These are phyloP conservation scores for Torymus texanus DNA, from an alignment of 2,888 invertebrate species.

Conservation along the genomic window DNA sequence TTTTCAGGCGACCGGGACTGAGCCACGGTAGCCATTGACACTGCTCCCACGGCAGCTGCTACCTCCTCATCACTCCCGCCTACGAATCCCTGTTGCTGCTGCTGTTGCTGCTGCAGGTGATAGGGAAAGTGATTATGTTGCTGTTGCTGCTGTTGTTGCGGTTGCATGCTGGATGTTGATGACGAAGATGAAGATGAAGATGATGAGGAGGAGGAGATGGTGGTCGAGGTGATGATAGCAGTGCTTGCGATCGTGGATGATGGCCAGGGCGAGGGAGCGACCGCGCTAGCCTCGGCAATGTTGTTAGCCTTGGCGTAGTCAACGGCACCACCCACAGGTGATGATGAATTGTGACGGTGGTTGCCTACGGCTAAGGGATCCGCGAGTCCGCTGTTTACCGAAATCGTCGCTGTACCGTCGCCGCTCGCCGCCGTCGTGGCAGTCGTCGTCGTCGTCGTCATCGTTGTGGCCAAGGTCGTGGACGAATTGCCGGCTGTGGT, in stretches of 20 bases:
- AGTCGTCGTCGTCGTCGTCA: constrained; percentile 33
- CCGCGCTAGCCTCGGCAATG: constrained; percentile 11
- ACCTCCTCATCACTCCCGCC: constrained; percentile 8
- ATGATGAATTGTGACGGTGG: constrained; percentile 47
- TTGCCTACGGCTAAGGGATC: constrained; percentile 49
- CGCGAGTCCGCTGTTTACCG: constrained; percentile 53
- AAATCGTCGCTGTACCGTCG: background rate
- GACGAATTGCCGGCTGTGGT: constrained; percentile 10
- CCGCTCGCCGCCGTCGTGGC: constrained; percentile 8
- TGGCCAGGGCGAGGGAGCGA: constrained; percentile 29
- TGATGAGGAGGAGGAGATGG: constrained; percentile 21
- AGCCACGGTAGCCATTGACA: constrained; percentile 38
- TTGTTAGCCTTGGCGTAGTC: constrained; percentile 39
- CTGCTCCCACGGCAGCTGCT: constrained; percentile 15
- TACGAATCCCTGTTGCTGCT: constrained; percentile 25
- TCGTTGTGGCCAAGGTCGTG: background rate
- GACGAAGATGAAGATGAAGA: constrained; percentile 41
- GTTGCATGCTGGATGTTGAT: constrained; percentile 13
- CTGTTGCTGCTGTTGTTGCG: background rate
- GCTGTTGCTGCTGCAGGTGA: constrained; percentile 46
- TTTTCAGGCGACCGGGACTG: constrained; percentile 67
- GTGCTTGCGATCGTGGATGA: constrained; percentile 1
- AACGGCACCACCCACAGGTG: constrained; percentile 18
- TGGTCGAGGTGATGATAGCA: constrained; percentile 2
- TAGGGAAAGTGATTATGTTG: constrained; percentile 46